phyloP scores from a whole-genome alignment of 2,113 vertebrate genomes.

The Cynopterus brachyotis region DNA sequence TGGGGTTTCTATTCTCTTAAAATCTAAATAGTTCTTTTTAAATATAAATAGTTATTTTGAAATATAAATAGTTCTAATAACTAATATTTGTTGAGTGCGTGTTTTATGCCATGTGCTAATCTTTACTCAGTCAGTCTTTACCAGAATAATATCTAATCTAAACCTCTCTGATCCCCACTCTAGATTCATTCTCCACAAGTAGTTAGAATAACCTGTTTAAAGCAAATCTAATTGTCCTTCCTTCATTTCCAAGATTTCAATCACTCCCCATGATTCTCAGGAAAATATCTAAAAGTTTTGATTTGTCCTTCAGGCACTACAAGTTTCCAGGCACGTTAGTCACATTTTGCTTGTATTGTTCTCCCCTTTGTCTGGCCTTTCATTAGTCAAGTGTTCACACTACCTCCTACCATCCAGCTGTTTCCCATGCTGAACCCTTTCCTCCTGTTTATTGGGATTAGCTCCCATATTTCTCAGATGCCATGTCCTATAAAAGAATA shows the following conservation, averaged over 20 bases:
- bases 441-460: background rate
- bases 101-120: background rate
- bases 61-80: background rate
- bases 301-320: background rate
- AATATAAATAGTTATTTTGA: background rate
- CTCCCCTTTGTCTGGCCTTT: background rate
- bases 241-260: background rate
- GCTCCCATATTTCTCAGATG: background rate
- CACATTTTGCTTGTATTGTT: too few species aligned
- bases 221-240: background rate
- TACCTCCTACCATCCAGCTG: background rate
- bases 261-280: background rate
- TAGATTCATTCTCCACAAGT: background rate
- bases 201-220: background rate
- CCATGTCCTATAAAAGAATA: background rate
- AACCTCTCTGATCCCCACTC: background rate
- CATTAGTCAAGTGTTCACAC: background rate
- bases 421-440: rapidly evolving
- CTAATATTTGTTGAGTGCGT: background rate
- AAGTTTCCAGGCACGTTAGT: background rate
- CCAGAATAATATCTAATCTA: background rate
- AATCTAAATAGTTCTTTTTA: background rate
- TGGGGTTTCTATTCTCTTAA: background rate
- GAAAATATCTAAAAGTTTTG: background rate
- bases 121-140: background rate